Percentiles rank a stretch among this genome's conserved stretches.
phyloP scores from a whole-genome alignment of 2,113 vertebrate genomes.

The Cichladusa arquata region DNA sequence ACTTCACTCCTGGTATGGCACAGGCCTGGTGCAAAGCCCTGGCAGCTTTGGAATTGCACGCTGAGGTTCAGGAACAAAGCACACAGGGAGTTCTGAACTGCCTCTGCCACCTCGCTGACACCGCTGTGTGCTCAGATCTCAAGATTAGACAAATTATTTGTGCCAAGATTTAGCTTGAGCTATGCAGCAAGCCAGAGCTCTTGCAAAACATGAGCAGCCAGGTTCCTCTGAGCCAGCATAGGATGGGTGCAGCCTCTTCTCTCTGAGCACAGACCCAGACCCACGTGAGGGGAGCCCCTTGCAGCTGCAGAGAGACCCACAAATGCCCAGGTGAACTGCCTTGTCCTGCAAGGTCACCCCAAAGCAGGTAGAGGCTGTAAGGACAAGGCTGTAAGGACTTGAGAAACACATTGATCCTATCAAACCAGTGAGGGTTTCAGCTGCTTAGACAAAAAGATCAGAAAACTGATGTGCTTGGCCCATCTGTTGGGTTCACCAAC shows the following conservation, averaged over 20 bases:
- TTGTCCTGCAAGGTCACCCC: not conserved
- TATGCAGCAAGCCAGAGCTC: not conserved
- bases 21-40: not conserved
- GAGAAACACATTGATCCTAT: not conserved
- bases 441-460: not conserved
- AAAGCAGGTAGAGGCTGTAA: not conserved
- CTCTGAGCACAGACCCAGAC: not conserved
- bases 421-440: not conserved
- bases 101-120: not conserved
- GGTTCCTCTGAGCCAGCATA: not conserved
- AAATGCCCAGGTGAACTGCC: not conserved
- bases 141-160: not conserved
- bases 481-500: not conserved
- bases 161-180: not conserved
- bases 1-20: slow-evolving; percentile 21
- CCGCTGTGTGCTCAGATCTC: not conserved
- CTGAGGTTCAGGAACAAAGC: not conserved
- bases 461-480: not conserved
- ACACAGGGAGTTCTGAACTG: not conserved
- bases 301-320: not conserved
- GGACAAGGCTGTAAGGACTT: not conserved
- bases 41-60: not conserved
- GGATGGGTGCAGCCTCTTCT: not conserved
- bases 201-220: not conserved
- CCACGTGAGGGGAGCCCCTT: not conserved